Base-by-base conservation (phyloP, 2,888 invertebrate genomes). In the Orthonychiurus folsomi region DNA sequence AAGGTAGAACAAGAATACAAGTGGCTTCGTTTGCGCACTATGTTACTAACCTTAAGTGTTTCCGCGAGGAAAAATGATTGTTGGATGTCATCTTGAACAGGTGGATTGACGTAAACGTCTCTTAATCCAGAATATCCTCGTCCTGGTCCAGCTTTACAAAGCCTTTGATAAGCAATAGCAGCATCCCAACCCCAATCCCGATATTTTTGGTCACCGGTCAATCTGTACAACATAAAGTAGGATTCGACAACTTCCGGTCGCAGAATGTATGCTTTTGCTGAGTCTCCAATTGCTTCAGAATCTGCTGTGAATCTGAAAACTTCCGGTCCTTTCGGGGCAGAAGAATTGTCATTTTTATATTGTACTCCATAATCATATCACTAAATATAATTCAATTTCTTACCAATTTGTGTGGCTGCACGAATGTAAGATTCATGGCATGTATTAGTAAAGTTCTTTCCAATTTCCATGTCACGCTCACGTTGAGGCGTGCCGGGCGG, bases 11-110 rank as follows among this genome's bases (percentile, higher is more conserved):
- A 20, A 52, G 52, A 52, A 52, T 52, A 25, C 26, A 28, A 59
- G 23, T 25, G 27, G n/a, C 37, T 9, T 37, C 37, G 15, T 37
- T 15, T 37, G 37, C 5, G 20, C 9, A 52, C 3, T n/a, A n/a
- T n/a, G n/a, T n/a, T n/a, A 9, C 21, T 50, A 78, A 92, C 92
- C 85, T 99, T 99, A 67, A 99, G 84, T 50, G 96, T 97, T 80
- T 99, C 99, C 2, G 99, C 97, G 71, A 99, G 83, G 83, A 97
- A 96, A 84, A 91, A 99, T 78, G 94, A 96, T 80, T 99, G 99
- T 78, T 99, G 99, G 28, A 97, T 96, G 78, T 99, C 97, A 78
- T 99, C 99, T 74, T 93, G 89, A 69, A 83, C 83, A 23, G 90
- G 86, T 57, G 60, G 63, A 71, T 83, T 26, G 73, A 86, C 83